Percentiles rank a stretch among this genome's conserved stretches.
phyloP scores from a whole-genome alignment of 2,797 vertebrate species.

The Pagetopsis macropterus region DNA sequence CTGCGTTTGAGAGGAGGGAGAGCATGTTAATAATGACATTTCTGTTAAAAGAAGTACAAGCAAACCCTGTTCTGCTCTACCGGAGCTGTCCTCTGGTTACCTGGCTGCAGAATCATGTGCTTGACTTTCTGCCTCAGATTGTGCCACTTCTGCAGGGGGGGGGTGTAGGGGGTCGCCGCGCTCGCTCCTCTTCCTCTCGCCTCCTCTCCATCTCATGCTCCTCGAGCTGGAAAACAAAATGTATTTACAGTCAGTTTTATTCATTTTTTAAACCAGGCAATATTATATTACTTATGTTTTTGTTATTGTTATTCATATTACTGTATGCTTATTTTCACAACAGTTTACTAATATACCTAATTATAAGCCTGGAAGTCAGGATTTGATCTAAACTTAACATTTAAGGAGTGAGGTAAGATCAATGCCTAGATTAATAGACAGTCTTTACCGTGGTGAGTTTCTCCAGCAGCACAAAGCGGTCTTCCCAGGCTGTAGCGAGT shows the following conservation, averaged over 20 bases:
- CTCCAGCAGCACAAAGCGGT: conserved; percentile 89
- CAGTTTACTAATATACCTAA: too few relatives aligned
- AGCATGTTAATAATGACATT: neutral
- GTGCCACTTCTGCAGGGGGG: conserved; percentile 74
- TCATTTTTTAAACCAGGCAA: too few relatives aligned
- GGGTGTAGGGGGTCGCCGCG: conserved; percentile 83
- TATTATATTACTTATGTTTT: too few relatives aligned
- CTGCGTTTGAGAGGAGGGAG: conserved; percentile 61
- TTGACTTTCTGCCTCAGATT: conserved; percentile 75
- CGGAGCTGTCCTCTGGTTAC: conserved; percentile 52
- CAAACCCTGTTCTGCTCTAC: neutral
- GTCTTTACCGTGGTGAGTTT: conserved; percentile 91
- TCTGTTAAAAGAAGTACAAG: neutral
- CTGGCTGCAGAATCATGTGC: conserved; percentile 84
- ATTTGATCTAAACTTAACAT: neutral
- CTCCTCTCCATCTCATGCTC: conserved; percentile 85
- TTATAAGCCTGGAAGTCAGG: neutral
- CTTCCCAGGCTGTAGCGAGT: conserved; percentile 91
- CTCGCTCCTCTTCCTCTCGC: conserved; percentile 88
- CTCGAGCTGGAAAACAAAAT: conserved; percentile 83
- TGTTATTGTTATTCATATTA: too few relatives aligned
- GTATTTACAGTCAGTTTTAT: too few relatives aligned
- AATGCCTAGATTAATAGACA: neutral
- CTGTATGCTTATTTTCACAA: too few relatives aligned
- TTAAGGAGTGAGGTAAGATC: neutral